phyloP scores from a whole-genome alignment of 2,797 vertebrate genomes.

The Sciurus vulgaris region DNA sequence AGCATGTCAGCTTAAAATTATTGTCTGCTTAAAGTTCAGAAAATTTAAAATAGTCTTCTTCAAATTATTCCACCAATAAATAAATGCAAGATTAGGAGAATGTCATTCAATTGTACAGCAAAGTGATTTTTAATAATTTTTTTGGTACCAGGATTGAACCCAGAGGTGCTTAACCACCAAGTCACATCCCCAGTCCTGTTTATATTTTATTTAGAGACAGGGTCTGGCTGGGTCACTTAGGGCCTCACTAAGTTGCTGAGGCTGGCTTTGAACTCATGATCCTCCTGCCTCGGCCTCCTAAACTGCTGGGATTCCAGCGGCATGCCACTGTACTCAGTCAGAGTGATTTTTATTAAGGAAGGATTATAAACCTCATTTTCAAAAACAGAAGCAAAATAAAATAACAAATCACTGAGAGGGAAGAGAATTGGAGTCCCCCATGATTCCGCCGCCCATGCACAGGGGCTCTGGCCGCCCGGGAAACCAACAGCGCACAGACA shows the following conservation, averaged over 20 bases:
- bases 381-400: neutral
- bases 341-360: neutral
- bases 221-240: no score
- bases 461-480: neutral
- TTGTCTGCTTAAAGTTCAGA: neutral
- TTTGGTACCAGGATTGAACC: no score
- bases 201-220: no score
- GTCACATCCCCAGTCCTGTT: no score
- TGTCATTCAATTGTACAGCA: neutral
- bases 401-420: neutral
- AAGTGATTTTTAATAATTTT: no score
- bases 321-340: no score
- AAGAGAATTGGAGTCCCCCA: neutral
- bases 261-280: no score
- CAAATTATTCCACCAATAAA: neutral
- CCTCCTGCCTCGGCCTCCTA: no score
- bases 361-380: neutral
- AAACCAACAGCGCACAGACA: neutral
- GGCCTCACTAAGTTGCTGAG: no score
- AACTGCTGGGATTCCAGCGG: neutral
- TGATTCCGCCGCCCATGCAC: neutral
- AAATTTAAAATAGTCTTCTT: conserved; percentile 61
- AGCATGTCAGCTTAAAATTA: conserved; percentile 3
- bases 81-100: conserved; percentile 6
- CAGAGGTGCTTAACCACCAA: no score